Base-by-base conservation (phyloP, 2,797 vertebrate genomes). In the Discoglossus pictus region DNA sequence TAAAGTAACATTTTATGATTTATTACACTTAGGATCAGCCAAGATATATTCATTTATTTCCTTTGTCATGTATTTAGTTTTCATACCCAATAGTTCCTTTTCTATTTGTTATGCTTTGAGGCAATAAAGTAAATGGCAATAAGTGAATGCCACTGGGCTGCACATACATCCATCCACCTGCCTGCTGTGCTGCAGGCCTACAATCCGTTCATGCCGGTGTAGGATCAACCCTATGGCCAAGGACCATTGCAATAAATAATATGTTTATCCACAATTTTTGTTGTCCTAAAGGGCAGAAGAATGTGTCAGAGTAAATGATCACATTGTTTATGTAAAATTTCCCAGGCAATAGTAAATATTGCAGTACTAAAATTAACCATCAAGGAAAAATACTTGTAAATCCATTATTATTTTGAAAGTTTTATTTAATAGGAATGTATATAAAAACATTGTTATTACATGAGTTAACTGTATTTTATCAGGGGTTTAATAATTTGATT, bases 1-100 rank as follows among this genome's bases (percentile, higher is more conserved):
- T n/a, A n/a, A 46, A 44, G 48, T 64, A 38, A 52, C 47, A 42
- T 51, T 47, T 43, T 64, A 42, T 53, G 50, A 64, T 64, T 21
- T 53, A 53, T 64, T 52, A 47, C 61, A 20, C 43, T 64, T 31
- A 4, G 27, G 8, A 31, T 4, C 4, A 4, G 27, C 27, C 27
- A 43, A 64, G 38, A 35, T 38, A 15, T 44, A 43, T 53, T 43
- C 61, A 53, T 64, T 53, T 42, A 43, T 64, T 64, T 42, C 61
- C 48, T 42, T 44, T 64, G 61, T 64, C 61, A 64, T 17, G 31
- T 64, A 48, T 42, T 53, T 38, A 53, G 11, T 52, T 64, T 38
- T 48, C 38, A 64, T 64, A 64, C 43, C 42, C 52, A 64, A 64
- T 64, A 64, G 43, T 64, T 64, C 42, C 61, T 40, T 63, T 47